phyloP scores from a whole-genome alignment of 2,888 invertebrate genomes.

The Hydrotaea cyrtoneurina region DNA sequence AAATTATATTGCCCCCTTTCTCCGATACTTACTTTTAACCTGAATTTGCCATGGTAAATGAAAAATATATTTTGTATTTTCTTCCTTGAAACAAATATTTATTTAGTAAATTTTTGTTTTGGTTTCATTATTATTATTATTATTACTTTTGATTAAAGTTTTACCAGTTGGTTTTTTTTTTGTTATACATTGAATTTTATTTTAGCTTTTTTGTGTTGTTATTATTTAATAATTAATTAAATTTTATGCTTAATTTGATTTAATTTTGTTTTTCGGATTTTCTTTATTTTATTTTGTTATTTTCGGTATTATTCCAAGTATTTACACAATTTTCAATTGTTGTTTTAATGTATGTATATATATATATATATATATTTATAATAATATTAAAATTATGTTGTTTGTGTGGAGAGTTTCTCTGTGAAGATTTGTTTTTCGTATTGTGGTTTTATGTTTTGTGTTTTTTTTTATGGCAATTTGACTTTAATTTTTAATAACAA shows the following conservation, averaged over 20 bases:
- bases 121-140: constrained; percentile 49
- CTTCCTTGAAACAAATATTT: constrained; percentile 67
- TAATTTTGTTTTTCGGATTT: constrained; percentile 36
- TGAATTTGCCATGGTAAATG: neutral
- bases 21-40: neutral
- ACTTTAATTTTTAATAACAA: constrained; percentile 44
- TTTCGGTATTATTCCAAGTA: constrained; percentile 43
- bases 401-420: constrained; percentile 52
- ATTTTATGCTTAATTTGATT: constrained; percentile 55
- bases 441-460: constrained; percentile 49
- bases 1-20: neutral
- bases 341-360: constrained; percentile 17
- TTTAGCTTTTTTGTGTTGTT: constrained; percentile 25
- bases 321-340: constrained; percentile 59
- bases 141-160: constrained; percentile 60
- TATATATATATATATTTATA: constrained; percentile 35
- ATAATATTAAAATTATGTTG: constrained; percentile 28
- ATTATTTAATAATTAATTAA: constrained; percentile 49
- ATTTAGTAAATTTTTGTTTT: constrained; percentile 67
- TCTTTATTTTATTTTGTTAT: constrained; percentile 24
- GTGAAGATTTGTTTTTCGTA: constrained; percentile 34
- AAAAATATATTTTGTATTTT: constrained; percentile 36
- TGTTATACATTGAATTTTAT: constrained; percentile 46
- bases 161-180: constrained; percentile 41
- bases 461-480: constrained; percentile 24